Conservation (phyloP, 2,888 invertebrate species). For the Parasteatoda lunata region DNA sequence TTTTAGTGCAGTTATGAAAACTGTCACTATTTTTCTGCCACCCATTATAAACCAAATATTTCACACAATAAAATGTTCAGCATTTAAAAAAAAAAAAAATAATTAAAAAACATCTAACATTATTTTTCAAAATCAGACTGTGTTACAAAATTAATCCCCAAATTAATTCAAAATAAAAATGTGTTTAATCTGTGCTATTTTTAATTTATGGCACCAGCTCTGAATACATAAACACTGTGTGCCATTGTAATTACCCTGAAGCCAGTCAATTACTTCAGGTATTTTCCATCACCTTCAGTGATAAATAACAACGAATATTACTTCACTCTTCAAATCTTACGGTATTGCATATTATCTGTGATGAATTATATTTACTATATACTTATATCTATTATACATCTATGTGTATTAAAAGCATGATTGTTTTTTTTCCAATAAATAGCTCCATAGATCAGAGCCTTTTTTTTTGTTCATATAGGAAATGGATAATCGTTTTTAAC, state of each 20-base stretch:
- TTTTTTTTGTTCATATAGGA: slow-evolving; percentile 46
- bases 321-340: slow-evolving; percentile 40
- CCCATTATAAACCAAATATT: no score
- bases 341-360: slow-evolving; percentile 58
- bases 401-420: slow-evolving; percentile 44
- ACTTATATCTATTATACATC: slow-evolving; percentile 30
- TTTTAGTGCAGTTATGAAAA: no score
- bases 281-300: slow-evolving; percentile 51
- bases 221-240: slow-evolving; percentile 24
- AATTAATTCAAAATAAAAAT: no score
- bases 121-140: no score
- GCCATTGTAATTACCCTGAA: slow-evolving; percentile 51
- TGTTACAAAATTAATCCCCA: no score
- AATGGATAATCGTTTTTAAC: slow-evolving; percentile 43
- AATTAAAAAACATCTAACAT: no score
- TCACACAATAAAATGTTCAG: no score
- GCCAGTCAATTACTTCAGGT: slow-evolving; percentile 21
- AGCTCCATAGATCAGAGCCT: slow-evolving; percentile 31
- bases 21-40: no score
- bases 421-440: slow-evolving; percentile 38
- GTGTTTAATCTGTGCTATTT: neutral
- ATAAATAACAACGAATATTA: slow-evolving; percentile 66
- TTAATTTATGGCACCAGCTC: slow-evolving; percentile 54
- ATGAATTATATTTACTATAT: slow-evolving; percentile 47
- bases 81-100: no score